Evolutionary conservation across 2,113 vertebrate species (phyloP), one percentile per base, ranked within the genome.

Genomic region (Carollia perspicillata): DNA sequence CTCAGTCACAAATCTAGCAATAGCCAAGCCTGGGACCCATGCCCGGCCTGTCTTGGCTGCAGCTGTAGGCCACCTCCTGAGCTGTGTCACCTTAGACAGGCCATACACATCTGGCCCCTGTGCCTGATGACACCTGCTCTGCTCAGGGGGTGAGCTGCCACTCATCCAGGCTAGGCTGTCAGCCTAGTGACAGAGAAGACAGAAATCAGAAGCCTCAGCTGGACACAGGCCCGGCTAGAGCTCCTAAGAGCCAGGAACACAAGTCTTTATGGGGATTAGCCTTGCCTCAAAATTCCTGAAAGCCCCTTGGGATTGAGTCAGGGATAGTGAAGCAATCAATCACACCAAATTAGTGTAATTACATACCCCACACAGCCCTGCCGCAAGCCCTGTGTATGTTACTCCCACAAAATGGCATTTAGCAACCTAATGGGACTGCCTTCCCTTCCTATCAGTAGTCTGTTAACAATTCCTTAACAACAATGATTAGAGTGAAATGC

Each of bases 381-480:
- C 89, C 1, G 0, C 2, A 1, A 28, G 51, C 51, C 79, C 78
- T n/a, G 47, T 0, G 7, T 33, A 22, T 5, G 9, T 47, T 8
- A n/a, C 44, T 51, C 60, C 42, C 30, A 14, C 9, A 90, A 78
- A 66, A 85, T 78, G 75, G 44, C 4, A 5, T 44, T 63, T 51
- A 37, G 51, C 51, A 60, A 79, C 55, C 79, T 95, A 47, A 92
- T 77, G 83, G 74, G 42, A 77, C n/a, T 55, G 23, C 66, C 79
- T 88, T 84, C 84, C 42, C 2, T 55, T 40, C 51, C 80, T 95
- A 95, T 95, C 84, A n/a, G 95, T 8, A 77, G 51, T 16, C 92
- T 90, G 75, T 85, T 92, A 96, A 91, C 78, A 87, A 63, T 80
- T 96, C 93, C 95, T 97, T 72, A 68, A 40, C 94, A 90, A 89